Base-by-base conservation (phyloP, 2,113 vertebrate genomes). In the Myrmophylax atrothorax region DNA sequence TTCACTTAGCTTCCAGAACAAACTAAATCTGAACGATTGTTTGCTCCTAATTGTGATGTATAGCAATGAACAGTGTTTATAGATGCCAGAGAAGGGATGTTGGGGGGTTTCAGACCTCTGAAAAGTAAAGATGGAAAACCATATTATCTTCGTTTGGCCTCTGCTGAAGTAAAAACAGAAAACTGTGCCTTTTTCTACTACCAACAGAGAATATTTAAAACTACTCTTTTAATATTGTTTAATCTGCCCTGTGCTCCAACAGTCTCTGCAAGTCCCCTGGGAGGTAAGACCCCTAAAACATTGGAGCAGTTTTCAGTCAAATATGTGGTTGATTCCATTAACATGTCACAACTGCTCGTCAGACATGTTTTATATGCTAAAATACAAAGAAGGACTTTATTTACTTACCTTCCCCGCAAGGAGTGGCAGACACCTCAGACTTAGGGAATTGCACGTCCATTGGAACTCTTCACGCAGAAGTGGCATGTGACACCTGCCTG, bases 301-400 rank as follows among this genome's bases (percentile, higher is more conserved):
- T 2, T 60, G 40, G 49, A 72, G 35, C 22, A 83, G 28, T 49
- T 8, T 2, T 69, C 35, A 46, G 18, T 47, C 68, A 83, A 85
- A 77, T 60, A 69, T 0, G 0, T 81, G n/a, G n/a, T n/a, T n/a
- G n/a, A n/a, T n/a, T 55, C 59, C 1, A 1, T 38, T 74, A 74
- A 44, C 67, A 26, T 52, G 42, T 14, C 47, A 69, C 12, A 69
- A 5, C 12, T 87, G 33, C 55, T 81, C 58, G 7, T 60, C 14
- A 85, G 26, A 42, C 16, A 2, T 26, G 23, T 44, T 78, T 59
- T 69, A 26, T 35, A 37, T 17, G 5, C 29, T 87, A 16, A 76
- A 93, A 28, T 12, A 22, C 18, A 68, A 69, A 22, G 29, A 70
- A 70, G 23, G 6, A 40, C 25, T 66, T 56, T 56, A 42, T 80